These are phyloP conservation scores for Columbina picui DNA, from an alignment of 2,113 vertebrate species.

Conservation along the genomic window DNA sequence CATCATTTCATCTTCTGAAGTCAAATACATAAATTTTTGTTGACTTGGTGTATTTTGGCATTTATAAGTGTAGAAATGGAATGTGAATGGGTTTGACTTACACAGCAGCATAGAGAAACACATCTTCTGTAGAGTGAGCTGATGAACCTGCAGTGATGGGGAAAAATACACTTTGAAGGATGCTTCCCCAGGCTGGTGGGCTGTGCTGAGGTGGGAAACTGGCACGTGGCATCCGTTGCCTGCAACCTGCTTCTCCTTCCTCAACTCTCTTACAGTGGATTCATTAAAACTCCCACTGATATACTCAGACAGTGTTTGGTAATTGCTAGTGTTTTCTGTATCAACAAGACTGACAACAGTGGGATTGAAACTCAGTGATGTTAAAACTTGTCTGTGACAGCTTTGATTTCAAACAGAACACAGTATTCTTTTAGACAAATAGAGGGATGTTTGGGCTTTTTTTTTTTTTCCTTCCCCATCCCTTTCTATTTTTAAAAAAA, in stretches of 20 bases:
- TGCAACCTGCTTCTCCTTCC: not conserved
- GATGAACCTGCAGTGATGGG: not conserved
- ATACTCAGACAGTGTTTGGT: not conserved
- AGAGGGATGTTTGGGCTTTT: not conserved
- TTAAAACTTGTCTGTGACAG: not conserved
- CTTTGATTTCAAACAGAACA: not conserved
- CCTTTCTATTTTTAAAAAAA: no score
- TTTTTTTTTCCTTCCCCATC: accelerated
- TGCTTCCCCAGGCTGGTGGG: not conserved
- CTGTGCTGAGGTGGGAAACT: not conserved
- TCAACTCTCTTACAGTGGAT: not conserved
- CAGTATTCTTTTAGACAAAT: not conserved
- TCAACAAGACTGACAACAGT: not conserved
- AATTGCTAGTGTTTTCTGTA: not conserved
- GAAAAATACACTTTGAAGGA: not conserved
- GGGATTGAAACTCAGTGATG: not conserved
- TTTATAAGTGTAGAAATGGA: conserved; percentile 7
- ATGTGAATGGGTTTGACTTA: not conserved
- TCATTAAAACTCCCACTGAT: not conserved
- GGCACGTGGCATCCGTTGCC: not conserved
- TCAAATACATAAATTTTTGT: conserved; percentile 49
- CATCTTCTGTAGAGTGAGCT: not conserved
- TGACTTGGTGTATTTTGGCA: conserved; percentile 39
- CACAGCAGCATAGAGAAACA: not conserved
- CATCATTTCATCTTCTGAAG: conserved; percentile 48